phyloP scores from a whole-genome alignment of 2,888 invertebrate species.

The Nomada flava region DNA sequence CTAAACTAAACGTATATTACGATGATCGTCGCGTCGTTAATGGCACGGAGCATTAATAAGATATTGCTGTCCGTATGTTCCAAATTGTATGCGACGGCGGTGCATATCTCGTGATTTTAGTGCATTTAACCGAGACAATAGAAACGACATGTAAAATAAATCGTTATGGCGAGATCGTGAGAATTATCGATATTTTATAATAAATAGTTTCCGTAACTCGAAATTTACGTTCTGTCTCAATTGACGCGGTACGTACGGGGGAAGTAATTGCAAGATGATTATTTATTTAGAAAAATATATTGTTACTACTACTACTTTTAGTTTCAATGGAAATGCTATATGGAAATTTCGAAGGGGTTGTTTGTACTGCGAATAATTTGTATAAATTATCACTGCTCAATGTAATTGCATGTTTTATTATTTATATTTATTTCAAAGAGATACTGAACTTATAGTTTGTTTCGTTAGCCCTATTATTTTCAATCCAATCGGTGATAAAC shows the following conservation, averaged over 20 bases:
- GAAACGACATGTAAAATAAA: slow-evolving; percentile 13
- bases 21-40: slow-evolving; percentile 81
- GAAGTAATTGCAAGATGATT: too few relatives aligned
- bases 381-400: neutral
- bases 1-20: slow-evolving; percentile 82
- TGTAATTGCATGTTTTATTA: neutral
- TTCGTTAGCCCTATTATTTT: neutral
- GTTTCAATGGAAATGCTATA: neutral
- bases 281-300: slow-evolving; percentile 1
- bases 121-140: neutral
- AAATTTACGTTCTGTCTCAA: too few relatives aligned
- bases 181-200: neutral
- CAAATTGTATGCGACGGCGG: slow-evolving; percentile 68
- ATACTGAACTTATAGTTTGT: neutral
- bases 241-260: too few relatives aligned
- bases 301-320: neutral
- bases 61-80: slow-evolving; percentile 82
- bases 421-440: slow-evolving; percentile 6
- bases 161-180: neutral
- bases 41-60: slow-evolving; percentile 80
- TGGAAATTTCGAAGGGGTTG: neutral
- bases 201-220: too few relatives aligned
- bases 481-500: slow-evolving; percentile 3
- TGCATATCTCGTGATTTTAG: slow-evolving; percentile 12
- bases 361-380: neutral